phyloP scores from a whole-genome alignment of 2,113 vertebrate species.

The Gymnobelideus leadbeateri region DNA sequence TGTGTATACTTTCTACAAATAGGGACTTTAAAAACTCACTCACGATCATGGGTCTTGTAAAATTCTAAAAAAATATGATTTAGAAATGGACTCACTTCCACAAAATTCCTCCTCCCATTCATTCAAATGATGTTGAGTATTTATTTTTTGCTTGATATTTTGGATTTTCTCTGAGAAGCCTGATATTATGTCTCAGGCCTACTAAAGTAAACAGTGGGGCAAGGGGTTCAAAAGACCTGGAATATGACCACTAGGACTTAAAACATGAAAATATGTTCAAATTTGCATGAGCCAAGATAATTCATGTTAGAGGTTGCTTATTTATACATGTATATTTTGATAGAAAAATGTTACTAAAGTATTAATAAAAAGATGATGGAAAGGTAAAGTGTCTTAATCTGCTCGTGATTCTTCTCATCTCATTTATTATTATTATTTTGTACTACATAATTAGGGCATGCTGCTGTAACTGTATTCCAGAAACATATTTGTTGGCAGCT shows the following conservation, averaged over 20 bases:
- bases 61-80: conserved; percentile 66
- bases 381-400: not conserved
- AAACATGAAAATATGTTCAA: not conserved
- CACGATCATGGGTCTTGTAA: conserved; percentile 38
- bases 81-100: conserved; percentile 52
- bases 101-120: conserved; percentile 63
- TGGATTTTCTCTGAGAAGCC: conserved; percentile 59
- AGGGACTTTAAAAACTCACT: conserved; percentile 61
- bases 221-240: not conserved
- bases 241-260: not conserved
- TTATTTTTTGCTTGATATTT: not conserved
- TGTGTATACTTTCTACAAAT: not conserved
- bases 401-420: not conserved
- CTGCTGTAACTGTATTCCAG: conserved; percentile 6
- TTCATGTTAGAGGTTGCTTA: not conserved
- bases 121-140: conserved; percentile 46
- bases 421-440: not conserved
- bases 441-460: not conserved
- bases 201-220: not conserved
- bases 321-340: not conserved
- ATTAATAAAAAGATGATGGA: not conserved
- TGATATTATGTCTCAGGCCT: not conserved
- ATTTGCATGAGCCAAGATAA: not conserved
- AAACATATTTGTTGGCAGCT: conserved; percentile 40
- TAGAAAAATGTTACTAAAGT: not conserved